Percentiles rank a stretch among this genome's conserved stretches.
Conservation (phyloP, 1,140 invertebrate genomes). For the Diuraphis noxia region DNA sequence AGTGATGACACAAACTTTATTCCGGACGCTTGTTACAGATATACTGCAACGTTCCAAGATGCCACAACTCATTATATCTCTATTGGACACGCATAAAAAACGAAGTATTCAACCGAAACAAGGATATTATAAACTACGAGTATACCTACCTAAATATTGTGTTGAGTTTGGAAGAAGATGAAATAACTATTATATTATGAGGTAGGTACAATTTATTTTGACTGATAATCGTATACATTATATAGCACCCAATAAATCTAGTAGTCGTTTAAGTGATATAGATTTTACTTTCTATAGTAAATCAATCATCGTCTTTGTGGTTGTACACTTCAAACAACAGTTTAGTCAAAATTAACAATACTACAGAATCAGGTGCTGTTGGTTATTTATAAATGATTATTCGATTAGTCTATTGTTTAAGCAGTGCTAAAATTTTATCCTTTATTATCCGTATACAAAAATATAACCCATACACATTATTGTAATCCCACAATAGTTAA, state of each 20-base stretch:
- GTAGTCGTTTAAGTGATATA: neutral
- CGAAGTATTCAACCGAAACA: neutral
- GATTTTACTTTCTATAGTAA: neutral
- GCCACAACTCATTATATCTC: too few species aligned
- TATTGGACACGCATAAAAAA: too few species aligned
- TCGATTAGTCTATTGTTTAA: neutral
- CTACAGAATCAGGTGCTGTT: neutral
- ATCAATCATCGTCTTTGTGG: too few species aligned
- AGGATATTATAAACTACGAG: neutral
- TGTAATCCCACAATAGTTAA: too few species aligned
- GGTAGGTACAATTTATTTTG: neutral
- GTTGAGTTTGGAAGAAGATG: neutral
- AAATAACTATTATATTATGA: neutral
- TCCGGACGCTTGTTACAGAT: neutral
- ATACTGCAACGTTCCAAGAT: neutral
- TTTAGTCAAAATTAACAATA: too few species aligned
- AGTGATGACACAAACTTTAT: neutral
- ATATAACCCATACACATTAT: neutral
- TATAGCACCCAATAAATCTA: neutral
- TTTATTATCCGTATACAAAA: neutral
- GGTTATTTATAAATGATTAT: neutral
- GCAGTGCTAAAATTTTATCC: too few species aligned
- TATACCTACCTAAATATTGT: neutral
- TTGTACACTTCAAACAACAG: too few species aligned
- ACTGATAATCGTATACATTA: neutral